Conservation (phyloP, 2,113 vertebrate species). For the Erythrolamprus reginae region DNA sequence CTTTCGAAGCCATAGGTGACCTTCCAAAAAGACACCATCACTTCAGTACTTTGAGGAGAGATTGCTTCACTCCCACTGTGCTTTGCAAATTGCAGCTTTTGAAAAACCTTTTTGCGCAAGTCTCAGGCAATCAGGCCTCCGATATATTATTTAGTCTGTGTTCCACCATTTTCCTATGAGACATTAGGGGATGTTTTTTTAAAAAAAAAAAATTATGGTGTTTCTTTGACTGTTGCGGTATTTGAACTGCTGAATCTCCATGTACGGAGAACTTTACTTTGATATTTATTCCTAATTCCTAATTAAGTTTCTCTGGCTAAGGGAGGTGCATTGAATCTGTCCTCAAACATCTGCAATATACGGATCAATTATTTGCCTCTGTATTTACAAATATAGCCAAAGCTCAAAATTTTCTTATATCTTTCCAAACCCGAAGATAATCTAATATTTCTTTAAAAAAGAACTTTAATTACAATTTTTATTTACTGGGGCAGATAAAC, state of each 20-base stretch:
- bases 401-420: not conserved
- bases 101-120: not conserved
- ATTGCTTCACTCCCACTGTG: not conserved
- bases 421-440: not conserved
- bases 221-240: not conserved
- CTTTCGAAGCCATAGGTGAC: not conserved
- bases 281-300: not conserved
- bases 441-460: no score
- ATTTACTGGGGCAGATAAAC: no score
- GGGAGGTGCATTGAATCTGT: not conserved
- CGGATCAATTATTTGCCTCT: not conserved
- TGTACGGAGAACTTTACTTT: not conserved
- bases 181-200: not conserved
- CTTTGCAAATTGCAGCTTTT: not conserved
- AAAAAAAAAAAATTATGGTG: no score
- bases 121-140: not conserved
- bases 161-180: not conserved
- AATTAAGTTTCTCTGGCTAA: not conserved
- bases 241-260: not conserved
- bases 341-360: not conserved
- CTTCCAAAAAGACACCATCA: not conserved
- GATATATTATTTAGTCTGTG: not conserved
- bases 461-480: no score
- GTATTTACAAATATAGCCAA: not conserved
- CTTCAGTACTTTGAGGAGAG: not conserved